Base-by-base conservation (phyloP, 2,888 invertebrate species). In the Drosophila melanosoma region DNA sequence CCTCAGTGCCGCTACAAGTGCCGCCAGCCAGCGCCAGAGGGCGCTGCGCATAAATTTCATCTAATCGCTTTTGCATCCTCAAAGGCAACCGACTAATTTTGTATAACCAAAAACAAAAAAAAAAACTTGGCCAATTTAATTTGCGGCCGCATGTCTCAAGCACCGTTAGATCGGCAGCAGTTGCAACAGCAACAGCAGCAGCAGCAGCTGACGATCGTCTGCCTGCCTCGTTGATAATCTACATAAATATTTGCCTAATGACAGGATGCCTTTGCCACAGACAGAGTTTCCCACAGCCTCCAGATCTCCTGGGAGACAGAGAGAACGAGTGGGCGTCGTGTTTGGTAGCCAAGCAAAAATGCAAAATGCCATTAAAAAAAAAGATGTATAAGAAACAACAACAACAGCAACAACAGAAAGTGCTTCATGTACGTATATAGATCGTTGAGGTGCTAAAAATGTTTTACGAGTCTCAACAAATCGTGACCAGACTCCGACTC, bases 391-490 rank as follows among this genome's bases (percentile, higher is more conserved):
- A 74, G 58, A 48, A 66, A 33, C 48, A 57, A 58, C 49, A 72
- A 40, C 51, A 32, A 20, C 33, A 38, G 48, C 36, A 52, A 29
- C 26, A 68, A 42, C 56, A 62, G 64, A 74, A 49, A 36, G 57
- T 68, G 67, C 69, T 76, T 64, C 63, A 68, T 78, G 68, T 74
- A 71, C 69, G 51, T 65, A 83, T 81, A 71, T 83, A 61, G 84
- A 84, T 82, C 79, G 89, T 79, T 68, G 88, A 90, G 91, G 90
- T 90, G 90, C 90, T 90, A 90, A 90, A 90, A 89, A 90, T 90
- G 89, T 91, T 90, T 90, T 90, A 91, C 91, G 89, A 91, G 83
- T 90, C 83, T 78, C 89, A 87, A 87, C 88, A 89, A 90, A 89
- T 91, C 90, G 90, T 90, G 90, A 90, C 90, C 85, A 86, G 85